Base-by-base conservation (phyloP, 2,888 invertebrate genomes). In the Gasteruption jaculator region DNA sequence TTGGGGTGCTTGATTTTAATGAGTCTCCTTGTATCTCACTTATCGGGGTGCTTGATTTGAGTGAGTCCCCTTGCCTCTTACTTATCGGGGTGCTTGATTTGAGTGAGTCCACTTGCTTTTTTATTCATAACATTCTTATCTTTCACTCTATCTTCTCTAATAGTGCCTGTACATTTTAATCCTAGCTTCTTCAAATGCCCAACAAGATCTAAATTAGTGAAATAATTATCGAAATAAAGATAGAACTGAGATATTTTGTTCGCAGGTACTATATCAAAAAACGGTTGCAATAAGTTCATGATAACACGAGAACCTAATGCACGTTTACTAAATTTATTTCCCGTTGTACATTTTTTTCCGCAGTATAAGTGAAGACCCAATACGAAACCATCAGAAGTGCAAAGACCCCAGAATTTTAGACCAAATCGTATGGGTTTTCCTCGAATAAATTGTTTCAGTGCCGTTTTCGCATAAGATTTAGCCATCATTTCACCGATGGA, bases 381-480 rank as follows among this genome's bases (percentile, higher is more conserved):
- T 21, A 50, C 16, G 30, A 35, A 53, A 12, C 51, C 48, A 40
- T 44, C 36, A 3, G 44, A 27, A 12, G 43, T 46, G 38, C 45
- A 50, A 1, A 50, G n/a, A 7, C 43, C 42, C 49, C 49, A 53
- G 31, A 48, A 41, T 48, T 50, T 52, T 4, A 51, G 11, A 6
- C 48, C 51, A 38, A 48, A 51, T 41, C 47, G 38, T 21, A 31
- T 40, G 10, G 51, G 45, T 46, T 53, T 53, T 18, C 43, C 44
- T 21, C 37, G 38, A n/a, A 52, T 48, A 24, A 48, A 51, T 29
- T 51, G 47, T 31, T 50, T 48, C 18, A 53, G 12, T 4, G 21
- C n/a, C 1, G 45, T 46, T 33, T 43, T 29, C 6, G 38, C 49
- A 43, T 38, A 47, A 15, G 33, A 52, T 40, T 45, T n/a, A n/a